Evolutionary conservation across 2,113 vertebrate species (phyloP).

Genomic region (Semicossyphus pulcher): DNA sequence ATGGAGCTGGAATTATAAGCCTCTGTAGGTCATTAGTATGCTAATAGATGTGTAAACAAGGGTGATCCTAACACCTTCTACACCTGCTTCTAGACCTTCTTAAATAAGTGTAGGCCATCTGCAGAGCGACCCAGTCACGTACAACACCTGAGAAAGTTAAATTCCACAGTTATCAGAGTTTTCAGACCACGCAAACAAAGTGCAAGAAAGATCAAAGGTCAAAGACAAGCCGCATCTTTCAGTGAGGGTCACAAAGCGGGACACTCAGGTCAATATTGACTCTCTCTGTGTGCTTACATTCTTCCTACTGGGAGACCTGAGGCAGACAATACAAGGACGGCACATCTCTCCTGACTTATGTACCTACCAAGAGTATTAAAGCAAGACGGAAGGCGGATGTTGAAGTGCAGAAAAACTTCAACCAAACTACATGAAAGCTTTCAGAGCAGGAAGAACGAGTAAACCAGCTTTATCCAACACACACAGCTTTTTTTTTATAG

Average conservation of each 20-base stretch:
- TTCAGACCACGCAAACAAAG: conserved; percentile 34
- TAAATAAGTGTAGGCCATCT: not conserved
- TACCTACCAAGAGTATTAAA: conserved; percentile 16
- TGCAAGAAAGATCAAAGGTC: conserved; percentile 56
- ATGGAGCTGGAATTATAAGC: too few species aligned
- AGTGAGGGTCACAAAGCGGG: conserved; percentile 51
- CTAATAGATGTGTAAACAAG: too few species aligned
- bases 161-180: conserved; percentile 27
- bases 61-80: too few species aligned
- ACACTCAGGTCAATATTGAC: conserved; percentile 75
- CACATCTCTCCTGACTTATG: conserved; percentile 30
- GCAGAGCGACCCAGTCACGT: not conserved
- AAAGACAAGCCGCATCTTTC: conserved; percentile 47
- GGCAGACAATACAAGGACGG: conserved; percentile 46
- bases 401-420: conserved; percentile 33
- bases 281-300: conserved; percentile 61
- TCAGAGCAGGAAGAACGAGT: conserved; percentile 2
- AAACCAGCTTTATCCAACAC: not conserved
- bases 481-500: not conserved
- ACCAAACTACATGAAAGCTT: conserved; percentile 30
- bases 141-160: conserved; percentile 10
- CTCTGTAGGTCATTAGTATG: too few species aligned
- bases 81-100: too few species aligned
- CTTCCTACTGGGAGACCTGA: conserved; percentile 53
- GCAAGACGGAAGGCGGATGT: conserved; percentile 21